phyloP scores from a whole-genome alignment of 2,113 vertebrate genomes.

The Reinhardtius hippoglossoides region DNA sequence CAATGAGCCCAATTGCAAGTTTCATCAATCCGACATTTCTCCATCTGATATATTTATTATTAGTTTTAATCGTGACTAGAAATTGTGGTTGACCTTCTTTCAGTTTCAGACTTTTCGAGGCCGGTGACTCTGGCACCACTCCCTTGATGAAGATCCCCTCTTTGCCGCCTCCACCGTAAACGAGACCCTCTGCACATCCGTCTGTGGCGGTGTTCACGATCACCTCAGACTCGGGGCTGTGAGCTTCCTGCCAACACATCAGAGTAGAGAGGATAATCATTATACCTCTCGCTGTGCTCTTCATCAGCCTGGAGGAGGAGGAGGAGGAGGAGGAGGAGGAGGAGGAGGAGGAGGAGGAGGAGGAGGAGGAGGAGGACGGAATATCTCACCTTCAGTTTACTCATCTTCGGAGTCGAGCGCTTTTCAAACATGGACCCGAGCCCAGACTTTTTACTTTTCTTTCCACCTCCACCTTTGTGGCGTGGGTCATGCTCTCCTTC shows the following conservation, averaged over 20 bases:
- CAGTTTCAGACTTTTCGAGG: conserved; percentile 88
- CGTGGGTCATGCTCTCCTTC: conserved; percentile 73
- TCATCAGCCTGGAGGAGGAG: background rate
- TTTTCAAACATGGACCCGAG: conserved; percentile 84
- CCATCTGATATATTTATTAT: background rate
- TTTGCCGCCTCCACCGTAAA: conserved; percentile 89
- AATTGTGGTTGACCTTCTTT: conserved; percentile 87
- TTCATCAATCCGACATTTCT: no score
- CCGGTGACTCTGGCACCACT: conserved; percentile 90
- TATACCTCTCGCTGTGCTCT: background rate
- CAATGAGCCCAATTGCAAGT: no score
- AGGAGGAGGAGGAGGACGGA: background rate
- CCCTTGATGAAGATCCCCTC: conserved; percentile 92
- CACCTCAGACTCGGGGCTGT: conserved; percentile 80
- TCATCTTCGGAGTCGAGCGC: conserved; percentile 84
- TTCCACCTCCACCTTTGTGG: conserved; percentile 71
- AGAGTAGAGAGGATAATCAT: background rate
- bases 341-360: background rate
- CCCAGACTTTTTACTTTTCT: conserved; percentile 80
- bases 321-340: background rate
- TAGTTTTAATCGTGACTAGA: no score
- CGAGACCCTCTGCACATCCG: conserved; percentile 88
- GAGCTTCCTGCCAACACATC: conserved; percentile 70
- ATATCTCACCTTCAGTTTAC: conserved; percentile 85
- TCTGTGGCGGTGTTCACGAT: conserved; percentile 89